These are phyloP conservation scores for Volucella bombylans DNA, from an alignment of 2,888 invertebrate genomes.

Conservation along the genomic window DNA sequence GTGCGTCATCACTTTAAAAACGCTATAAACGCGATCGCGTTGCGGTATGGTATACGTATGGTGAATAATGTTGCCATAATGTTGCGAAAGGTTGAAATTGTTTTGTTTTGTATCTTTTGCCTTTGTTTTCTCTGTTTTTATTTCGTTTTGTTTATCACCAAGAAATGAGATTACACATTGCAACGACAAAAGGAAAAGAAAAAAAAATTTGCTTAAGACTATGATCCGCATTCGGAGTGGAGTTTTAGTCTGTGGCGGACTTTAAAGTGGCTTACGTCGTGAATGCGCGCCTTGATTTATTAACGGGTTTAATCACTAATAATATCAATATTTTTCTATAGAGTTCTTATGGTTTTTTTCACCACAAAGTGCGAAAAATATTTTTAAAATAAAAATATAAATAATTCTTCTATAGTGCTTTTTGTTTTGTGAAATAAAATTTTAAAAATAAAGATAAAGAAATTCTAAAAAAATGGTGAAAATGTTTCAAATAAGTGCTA, in stretches of 20 bases:
- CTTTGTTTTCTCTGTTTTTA: conserved; percentile 20
- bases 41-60: conserved; percentile 17
- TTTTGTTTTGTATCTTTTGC: conserved; percentile 13
- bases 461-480: too few species aligned
- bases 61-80: conserved; percentile 68
- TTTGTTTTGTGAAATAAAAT: too few species aligned
- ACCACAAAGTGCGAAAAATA: too few species aligned
- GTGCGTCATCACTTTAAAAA: conserved; percentile 34
- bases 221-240: conserved; percentile 48
- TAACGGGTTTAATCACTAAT: too few species aligned
- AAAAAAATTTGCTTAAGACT: conserved; percentile 51
- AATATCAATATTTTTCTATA: too few species aligned
- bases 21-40: background rate
- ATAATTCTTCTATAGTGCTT: too few species aligned
- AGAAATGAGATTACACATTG: conserved; percentile 68
- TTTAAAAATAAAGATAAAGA: too few species aligned
- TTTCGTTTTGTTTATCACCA: conserved; percentile 42
- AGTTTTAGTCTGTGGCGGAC: conserved; percentile 66
- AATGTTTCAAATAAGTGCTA: conserved; percentile 6
- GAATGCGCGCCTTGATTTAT: too few species aligned
- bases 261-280: conserved; percentile 54
- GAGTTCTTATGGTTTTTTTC: too few species aligned
- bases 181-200: conserved; percentile 38
- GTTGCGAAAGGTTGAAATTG: conserved; percentile 32
- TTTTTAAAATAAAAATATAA: too few species aligned